phyloP scores from a whole-genome alignment of 2,888 invertebrate genomes.

The Erpobdella octoculata region DNA sequence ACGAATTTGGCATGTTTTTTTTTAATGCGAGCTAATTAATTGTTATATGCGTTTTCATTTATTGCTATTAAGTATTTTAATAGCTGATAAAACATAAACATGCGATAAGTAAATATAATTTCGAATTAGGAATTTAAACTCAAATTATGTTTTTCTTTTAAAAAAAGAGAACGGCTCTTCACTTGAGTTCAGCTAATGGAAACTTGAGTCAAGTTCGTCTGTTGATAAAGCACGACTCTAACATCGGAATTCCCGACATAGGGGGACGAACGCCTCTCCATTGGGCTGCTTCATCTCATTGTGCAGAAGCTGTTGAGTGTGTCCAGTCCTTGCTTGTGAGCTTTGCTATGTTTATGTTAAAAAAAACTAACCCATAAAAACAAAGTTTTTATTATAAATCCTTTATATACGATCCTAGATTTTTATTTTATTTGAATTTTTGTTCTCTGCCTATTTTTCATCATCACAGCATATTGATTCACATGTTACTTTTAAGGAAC shows the following conservation, averaged over 20 bases:
- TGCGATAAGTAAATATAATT: too few species aligned
- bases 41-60: not conserved
- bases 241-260: constrained; percentile 52
- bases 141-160: not conserved
- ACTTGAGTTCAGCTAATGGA: constrained; percentile 51
- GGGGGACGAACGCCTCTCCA: constrained; percentile 53
- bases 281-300: constrained; percentile 50
- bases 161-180: constrained; percentile 51
- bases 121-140: too few species aligned
- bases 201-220: constrained; percentile 50
- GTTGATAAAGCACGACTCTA: constrained; percentile 51
- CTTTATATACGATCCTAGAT: too few species aligned
- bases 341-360: constrained; percentile 20
- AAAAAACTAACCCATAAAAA: too few species aligned
- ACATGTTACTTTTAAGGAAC: too few species aligned
- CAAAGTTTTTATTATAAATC: too few species aligned
- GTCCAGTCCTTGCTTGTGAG: constrained; percentile 49
- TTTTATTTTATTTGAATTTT: too few species aligned
- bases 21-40: not conserved
- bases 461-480: too few species aligned
- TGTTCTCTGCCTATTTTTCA: too few species aligned
- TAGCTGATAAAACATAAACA: too few species aligned
- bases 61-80: too few species aligned
- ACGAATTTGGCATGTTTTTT: too few species aligned
- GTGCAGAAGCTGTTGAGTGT: constrained; percentile 48